Evolutionary conservation across 2,888 invertebrate genomes (phyloP), one percentile per base, ranked within the genome.

Genomic region (Camponotus fellah): DNA sequence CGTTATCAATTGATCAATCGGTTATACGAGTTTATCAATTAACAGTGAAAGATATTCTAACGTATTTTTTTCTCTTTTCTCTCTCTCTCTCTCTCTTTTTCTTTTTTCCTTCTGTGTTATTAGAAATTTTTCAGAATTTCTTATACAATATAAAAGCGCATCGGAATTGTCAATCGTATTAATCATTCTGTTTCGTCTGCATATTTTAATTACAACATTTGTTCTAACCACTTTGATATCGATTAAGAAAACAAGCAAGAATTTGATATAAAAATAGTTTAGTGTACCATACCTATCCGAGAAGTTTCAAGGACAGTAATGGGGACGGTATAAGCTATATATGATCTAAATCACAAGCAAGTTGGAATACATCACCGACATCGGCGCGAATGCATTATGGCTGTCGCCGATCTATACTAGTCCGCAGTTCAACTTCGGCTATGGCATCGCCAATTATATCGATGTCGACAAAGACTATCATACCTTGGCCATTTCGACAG

Each of bases 281-380:
- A 10, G 96, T 98, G 76, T 99, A 99, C 95, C 98, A 99, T 95
- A 97, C 98, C 72, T 98, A 98, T 93, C 97, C 98, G 0, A 95
- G 97, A 65, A 98, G 98, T 0, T 99, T 98, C 95, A 97, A 97
- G 94, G 99, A 99, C 94, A 97, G 97, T 17, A 96, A 98, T 93
- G 97, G 92, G 2, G 94, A 94, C 53, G 93, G 94, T 0, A 87
- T 26, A 26, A 2, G 26, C 26, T 2, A 26, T 93, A 2, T 93
- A 92, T 0, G 93, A 94, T 53, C 79, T 94, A 49, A 92, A 92
- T 95, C n/a, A 93, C 93, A 2, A 92, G 92, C 46, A 94, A 93
- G 85, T 92, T 96, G 9, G 95, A 95, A 8, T 96, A 97, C 90
- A 92, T 97, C 4, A 94, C 94, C 1, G 96, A 96, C 8, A 93